A percentile compares a stretch with the other conserved stretches of the same genome.
Evolutionary conservation across 2,888 invertebrate species (phyloP).

Genomic region (Carpatolechia fugitivella): DNA sequence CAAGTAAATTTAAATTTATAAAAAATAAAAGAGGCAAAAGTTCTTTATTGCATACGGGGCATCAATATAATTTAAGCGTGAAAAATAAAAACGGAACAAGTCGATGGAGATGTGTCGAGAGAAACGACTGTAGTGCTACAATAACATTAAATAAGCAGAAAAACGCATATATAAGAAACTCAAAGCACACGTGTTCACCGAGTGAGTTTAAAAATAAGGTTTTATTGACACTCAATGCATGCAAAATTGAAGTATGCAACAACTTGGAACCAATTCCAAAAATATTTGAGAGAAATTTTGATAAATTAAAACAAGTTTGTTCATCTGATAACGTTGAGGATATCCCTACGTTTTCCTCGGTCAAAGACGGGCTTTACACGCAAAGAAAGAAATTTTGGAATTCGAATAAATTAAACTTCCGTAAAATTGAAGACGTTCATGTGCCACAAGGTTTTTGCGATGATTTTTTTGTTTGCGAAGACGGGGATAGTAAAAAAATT

Average conservation of each 20-base stretch:
- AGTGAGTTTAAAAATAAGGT: not conserved
- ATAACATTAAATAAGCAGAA: not conserved
- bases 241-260: not conserved
- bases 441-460: not conserved
- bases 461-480: not conserved
- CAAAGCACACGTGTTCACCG: not conserved
- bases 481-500: too few species aligned
- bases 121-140: too few species aligned
- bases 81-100: not conserved
- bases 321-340: not conserved
- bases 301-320: not conserved
- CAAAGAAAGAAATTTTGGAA: not conserved
- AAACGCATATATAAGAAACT: not conserved
- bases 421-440: not conserved
- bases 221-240: not conserved
- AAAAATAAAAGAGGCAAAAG: not conserved
- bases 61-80: not conserved
- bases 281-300: not conserved
- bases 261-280: not conserved
- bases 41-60: not conserved
- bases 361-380: not conserved
- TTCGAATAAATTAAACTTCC: not conserved
- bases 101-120: too few species aligned
- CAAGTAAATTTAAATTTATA: not conserved
- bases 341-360: not conserved